Percentiles rank a stretch among this genome's conserved stretches.
These are phyloP conservation scores for Thyatira batis DNA, from an alignment of 2,888 invertebrate genomes.

Conservation along the genomic window DNA sequence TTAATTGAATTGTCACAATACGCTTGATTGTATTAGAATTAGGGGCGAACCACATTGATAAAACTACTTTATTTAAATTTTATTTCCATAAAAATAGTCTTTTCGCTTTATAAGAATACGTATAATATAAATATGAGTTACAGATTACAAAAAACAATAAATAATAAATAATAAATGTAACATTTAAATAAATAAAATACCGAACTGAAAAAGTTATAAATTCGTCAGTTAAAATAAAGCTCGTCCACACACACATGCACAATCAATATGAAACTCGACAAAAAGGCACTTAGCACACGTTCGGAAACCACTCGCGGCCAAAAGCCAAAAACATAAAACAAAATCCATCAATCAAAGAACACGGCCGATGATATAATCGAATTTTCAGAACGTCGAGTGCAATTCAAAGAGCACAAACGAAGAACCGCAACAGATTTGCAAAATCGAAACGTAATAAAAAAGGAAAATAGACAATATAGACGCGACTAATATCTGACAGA, in stretches of 20 bases:
- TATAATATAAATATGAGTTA: not conserved
- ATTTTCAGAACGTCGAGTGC: slow-evolving; percentile 72
- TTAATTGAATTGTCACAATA: slow-evolving; percentile 26
- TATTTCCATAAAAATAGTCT: no score
- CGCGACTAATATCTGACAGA: slow-evolving; percentile 76
- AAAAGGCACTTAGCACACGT: slow-evolving; percentile 64
- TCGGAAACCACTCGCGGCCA: slow-evolving; percentile 59
- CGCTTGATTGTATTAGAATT: slow-evolving; percentile 11
- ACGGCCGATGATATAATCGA: slow-evolving; percentile 73
- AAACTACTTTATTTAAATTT: no score
- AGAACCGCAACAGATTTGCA: slow-evolving; percentile 73
- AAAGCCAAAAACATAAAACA: slow-evolving; percentile 53
- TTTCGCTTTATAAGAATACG: no score
- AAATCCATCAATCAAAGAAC: slow-evolving; percentile 79
- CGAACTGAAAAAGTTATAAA: no score
- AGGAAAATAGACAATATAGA: slow-evolving; percentile 38
- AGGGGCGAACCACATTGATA: no score
- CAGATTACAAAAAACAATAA: not conserved
- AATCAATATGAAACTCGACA: slow-evolving; percentile 35
- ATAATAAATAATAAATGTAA: no score
- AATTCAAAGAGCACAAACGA: slow-evolving; percentile 74
- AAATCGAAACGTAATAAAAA: slow-evolving; percentile 51
- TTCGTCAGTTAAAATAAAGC: slow-evolving; percentile 10
- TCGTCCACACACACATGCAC: slow-evolving; percentile 11
- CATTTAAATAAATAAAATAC: no score